These are phyloP conservation scores for Maniola hyperantus DNA, from an alignment of 2,888 invertebrate genomes.

Conservation along the genomic window DNA sequence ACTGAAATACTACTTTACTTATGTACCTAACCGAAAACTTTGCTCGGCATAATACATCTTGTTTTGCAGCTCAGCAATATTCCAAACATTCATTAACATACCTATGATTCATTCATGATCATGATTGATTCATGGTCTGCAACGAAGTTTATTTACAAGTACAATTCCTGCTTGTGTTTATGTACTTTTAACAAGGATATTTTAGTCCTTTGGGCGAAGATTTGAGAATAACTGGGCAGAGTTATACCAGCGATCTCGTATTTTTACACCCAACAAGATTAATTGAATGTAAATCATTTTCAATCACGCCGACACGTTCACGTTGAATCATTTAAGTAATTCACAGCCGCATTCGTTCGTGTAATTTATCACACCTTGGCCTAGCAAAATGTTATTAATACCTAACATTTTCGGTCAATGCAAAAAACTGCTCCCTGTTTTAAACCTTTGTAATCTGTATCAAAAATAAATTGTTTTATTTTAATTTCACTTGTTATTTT, in stretches of 20 bases:
- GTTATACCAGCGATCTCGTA: background rate
- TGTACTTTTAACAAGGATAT: background rate
- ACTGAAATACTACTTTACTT: no score
- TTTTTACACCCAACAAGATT: constrained; percentile 5
- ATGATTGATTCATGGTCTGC: no score
- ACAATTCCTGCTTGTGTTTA: background rate
- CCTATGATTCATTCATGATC: no score
- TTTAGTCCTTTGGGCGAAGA: background rate
- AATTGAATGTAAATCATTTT: constrained; percentile 3
- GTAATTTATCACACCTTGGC: constrained; percentile 17
- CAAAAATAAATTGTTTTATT: no score
- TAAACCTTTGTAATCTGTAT: no score
- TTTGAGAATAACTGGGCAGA: background rate
- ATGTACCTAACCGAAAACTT: no score
- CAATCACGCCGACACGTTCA: background rate
- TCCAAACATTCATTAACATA: no score
- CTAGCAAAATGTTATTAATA: background rate
- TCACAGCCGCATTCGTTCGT: background rate
- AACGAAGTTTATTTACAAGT: no score
- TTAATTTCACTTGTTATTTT: no score
- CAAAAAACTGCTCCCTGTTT: background rate
- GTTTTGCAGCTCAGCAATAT: no score
- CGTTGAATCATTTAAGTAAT: constrained; percentile 5
- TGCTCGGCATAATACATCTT: no score
- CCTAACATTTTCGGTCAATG: constrained; percentile 9